These are phyloP conservation scores for Dendrocincla fuliginosa DNA, from an alignment of 2,797 vertebrate species.

Conservation along the genomic window DNA sequence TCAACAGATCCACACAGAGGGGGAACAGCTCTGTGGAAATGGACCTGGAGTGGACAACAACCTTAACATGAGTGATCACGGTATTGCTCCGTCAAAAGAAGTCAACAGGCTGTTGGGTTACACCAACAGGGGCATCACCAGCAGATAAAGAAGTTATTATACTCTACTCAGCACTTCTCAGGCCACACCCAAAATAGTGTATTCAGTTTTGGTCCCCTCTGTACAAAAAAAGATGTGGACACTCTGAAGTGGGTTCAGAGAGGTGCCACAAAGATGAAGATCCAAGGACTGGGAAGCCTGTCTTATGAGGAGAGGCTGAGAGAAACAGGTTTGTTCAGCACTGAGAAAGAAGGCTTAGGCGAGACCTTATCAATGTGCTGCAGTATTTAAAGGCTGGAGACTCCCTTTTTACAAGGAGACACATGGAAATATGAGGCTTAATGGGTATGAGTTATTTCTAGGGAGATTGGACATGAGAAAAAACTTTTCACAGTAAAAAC, in stretches of 20 bases:
- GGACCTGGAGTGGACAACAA: not conserved
- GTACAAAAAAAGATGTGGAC: not conserved
- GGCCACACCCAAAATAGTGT: not conserved
- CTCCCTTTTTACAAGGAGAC: not conserved
- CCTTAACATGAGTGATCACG: not conserved
- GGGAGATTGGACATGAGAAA: not conserved
- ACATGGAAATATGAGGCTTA: not conserved
- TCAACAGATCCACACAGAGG: not conserved
- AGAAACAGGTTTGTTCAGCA: not conserved
- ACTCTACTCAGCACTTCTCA: not conserved
- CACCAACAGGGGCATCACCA: not conserved
- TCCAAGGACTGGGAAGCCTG: not conserved
- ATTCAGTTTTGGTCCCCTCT: not conserved
- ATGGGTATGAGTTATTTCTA: not conserved
- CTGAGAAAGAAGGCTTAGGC: not conserved
- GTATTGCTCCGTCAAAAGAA: not conserved
- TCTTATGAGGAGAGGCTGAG: not conserved
- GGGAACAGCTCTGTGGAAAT: not conserved
- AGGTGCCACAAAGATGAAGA: not conserved
- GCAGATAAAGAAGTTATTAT: not conserved
- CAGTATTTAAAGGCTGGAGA: not conserved
- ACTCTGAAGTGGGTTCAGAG: not conserved
- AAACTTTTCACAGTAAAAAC: not conserved
- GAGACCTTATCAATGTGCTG: not conserved
- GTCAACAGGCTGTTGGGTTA: not conserved